Evolutionary conservation across 2,113 vertebrate genomes (phyloP).

Genomic region (Trematocara variabile): DNA sequence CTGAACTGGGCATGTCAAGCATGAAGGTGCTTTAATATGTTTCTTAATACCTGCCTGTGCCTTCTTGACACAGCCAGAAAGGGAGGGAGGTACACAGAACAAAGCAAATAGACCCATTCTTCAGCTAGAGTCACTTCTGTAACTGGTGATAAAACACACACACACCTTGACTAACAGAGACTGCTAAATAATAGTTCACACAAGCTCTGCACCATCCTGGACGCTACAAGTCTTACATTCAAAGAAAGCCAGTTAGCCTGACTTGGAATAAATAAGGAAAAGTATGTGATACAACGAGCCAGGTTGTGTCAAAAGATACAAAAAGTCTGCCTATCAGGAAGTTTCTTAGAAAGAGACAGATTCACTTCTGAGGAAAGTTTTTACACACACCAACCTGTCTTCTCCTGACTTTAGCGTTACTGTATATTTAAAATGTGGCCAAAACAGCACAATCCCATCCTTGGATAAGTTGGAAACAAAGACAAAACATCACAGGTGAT

Average conservation of each 20-base stretch:
- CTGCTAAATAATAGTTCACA: neutral
- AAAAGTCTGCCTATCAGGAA: neutral
- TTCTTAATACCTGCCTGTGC: slow-evolving; percentile 16
- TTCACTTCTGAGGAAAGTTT: neutral
- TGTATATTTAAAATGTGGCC: neutral
- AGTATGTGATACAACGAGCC: neutral
- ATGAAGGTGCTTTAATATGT: slow-evolving; percentile 2
- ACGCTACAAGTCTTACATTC: neutral
- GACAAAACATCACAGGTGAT: neutral
- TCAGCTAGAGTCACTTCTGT: neutral
- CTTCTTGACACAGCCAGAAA: slow-evolving; percentile 10
- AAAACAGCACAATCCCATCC: neutral
- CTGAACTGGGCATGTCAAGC: neutral
- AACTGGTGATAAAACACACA: neutral
- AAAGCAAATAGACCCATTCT: slow-evolving; percentile 42
- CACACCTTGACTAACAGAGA: neutral
- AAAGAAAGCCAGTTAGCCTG: neutral
- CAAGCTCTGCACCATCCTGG: neutral
- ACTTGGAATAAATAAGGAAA: neutral
- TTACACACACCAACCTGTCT: neutral
- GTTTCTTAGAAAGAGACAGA: neutral
- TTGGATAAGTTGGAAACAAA: neutral
- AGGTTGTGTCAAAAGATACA: neutral
- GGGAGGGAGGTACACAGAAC: slow-evolving; percentile 20
- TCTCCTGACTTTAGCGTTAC: neutral